Evolutionary conservation across 2,113 vertebrate species (phyloP).

Genomic region (Turnix velox): DNA sequence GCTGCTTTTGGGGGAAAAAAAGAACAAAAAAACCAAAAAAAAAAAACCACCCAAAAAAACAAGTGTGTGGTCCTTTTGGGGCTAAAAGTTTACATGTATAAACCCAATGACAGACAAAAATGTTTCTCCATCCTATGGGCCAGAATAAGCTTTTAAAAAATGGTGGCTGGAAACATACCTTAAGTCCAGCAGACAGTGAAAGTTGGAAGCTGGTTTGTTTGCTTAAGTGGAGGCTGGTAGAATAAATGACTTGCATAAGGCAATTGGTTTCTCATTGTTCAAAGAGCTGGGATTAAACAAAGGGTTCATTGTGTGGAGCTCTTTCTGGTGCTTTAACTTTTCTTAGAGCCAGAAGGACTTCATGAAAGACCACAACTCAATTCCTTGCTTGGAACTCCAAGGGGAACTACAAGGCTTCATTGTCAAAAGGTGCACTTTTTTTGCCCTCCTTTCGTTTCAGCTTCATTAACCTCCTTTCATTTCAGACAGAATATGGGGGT

Average conservation of each 20-base stretch:
- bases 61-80: background rate
- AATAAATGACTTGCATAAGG: background rate
- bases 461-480: background rate
- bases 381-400: background rate
- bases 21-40: too few species aligned
- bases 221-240: background rate
- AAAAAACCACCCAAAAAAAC: too few species aligned
- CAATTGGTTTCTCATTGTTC: background rate
- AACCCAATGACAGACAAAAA: background rate
- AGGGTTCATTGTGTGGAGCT: background rate
- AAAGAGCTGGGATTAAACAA: background rate
- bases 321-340: background rate
- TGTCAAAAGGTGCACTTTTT: background rate
- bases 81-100: background rate
- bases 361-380: background rate
- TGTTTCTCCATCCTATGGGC: background rate
- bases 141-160: background rate
- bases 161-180: background rate
- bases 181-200: background rate
- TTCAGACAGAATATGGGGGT: too few species aligned
- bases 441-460: background rate
- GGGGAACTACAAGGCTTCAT: background rate
- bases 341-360: background rate
- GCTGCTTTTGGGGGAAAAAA: background rate
- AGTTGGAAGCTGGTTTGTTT: conserved; percentile 7